Conservation (phyloP, 2,113 vertebrate species). For the Gambusia holbrooki region DNA sequence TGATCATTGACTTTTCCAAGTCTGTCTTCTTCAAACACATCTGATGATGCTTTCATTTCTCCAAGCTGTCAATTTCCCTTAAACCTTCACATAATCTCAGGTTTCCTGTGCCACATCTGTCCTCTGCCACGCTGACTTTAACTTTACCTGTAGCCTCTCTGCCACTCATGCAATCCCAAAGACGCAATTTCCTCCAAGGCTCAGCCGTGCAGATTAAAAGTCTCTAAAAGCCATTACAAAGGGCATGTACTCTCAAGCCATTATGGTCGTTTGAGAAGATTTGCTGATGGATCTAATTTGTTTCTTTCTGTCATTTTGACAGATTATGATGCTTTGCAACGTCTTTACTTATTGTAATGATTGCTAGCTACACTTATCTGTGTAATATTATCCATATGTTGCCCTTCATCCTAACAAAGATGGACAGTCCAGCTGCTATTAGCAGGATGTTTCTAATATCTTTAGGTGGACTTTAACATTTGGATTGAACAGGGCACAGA, state of each 20-base stretch:
- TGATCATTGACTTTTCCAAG: conserved; percentile 23
- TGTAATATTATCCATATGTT: conserved; percentile 32
- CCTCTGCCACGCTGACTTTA: conserved; percentile 5
- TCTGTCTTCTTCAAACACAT: conserved; percentile 53
- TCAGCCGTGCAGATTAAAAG: conserved; percentile 53
- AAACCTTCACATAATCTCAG: conserved; percentile 52
- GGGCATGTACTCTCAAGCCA: conserved; percentile 31
- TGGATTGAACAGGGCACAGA: conserved; percentile 25
- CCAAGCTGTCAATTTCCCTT: conserved; percentile 51
- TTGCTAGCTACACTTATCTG: conserved; percentile 16
- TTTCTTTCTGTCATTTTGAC: conserved; percentile 36
- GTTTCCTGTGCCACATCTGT: conserved; percentile 34
- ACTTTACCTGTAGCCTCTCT: conserved; percentile 5
- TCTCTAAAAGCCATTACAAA: conserved; percentile 21
- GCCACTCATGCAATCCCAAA: conserved; percentile 9
- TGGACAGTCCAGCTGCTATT: conserved; percentile 25
- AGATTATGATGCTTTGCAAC: conserved; percentile 25
- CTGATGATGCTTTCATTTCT: conserved; percentile 52
- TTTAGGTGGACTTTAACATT: conserved; percentile 7
- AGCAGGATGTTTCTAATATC: conserved; percentile 20
- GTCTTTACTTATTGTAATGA: conserved; percentile 46
- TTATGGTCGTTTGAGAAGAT: conserved; percentile 42
- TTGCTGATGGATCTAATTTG: conserved; percentile 21
- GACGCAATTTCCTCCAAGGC: conserved; percentile 43
- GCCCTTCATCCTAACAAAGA: neutral